phyloP scores from a whole-genome alignment of 1,140 invertebrate genomes.

The Saccostrea cuccullata region DNA sequence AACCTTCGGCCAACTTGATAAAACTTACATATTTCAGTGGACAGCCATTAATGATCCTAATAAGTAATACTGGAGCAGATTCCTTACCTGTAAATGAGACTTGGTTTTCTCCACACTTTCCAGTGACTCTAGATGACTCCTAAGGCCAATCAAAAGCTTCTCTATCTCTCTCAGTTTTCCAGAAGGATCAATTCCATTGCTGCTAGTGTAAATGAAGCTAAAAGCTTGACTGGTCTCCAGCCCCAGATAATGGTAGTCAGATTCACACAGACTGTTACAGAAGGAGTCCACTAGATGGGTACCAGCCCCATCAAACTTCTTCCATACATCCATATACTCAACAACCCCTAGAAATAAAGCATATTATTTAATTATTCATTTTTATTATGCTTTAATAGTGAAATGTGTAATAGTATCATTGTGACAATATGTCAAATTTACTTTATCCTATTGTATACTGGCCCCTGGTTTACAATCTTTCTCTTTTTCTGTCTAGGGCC shows the following conservation, averaged over 20 bases:
- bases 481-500: no score
- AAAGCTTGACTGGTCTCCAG: slow-evolving; percentile 62
- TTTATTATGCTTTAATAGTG: background rate
- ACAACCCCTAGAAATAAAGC: slow-evolving; percentile 56
- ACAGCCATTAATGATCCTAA: no score
- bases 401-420: background rate
- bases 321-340: slow-evolving; percentile 63
- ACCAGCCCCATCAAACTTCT: slow-evolving; percentile 69
- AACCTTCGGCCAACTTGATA: no score
- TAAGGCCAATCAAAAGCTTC: slow-evolving; percentile 56
- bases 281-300: slow-evolving; percentile 66
- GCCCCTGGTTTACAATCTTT: no score
- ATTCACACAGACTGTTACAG: slow-evolving; percentile 60
- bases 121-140: slow-evolving; percentile 44
- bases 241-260: slow-evolving; percentile 63
- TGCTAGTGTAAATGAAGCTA: slow-evolving; percentile 55
- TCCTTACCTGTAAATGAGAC: slow-evolving; percentile 44
- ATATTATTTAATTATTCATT: background rate
- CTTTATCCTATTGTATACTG: no score
- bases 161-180: slow-evolving; percentile 68
- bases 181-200: slow-evolving; percentile 47
- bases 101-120: slow-evolving; percentile 52
- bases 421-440: background rate
- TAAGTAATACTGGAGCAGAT: no score
- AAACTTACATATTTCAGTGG: no score